Conservation (phyloP, 2,888 invertebrate species). For the Polymixis flavicincta region DNA sequence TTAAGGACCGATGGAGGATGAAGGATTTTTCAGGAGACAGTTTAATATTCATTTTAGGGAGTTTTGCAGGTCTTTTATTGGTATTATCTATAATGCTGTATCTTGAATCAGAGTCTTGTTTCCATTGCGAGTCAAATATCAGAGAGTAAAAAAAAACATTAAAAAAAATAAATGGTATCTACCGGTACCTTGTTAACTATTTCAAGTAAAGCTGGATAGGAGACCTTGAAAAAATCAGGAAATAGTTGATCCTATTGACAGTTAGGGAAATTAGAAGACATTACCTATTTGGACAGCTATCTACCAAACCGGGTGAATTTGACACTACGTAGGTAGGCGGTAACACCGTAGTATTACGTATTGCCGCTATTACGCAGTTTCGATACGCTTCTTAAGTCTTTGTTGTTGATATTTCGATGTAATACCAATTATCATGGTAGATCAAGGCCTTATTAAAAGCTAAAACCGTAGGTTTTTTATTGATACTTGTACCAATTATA, state of each 20-base stretch:
- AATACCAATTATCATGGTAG: conserved; percentile 4
- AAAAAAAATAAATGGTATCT: too few relatives aligned
- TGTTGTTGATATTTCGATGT: conserved; percentile 33
- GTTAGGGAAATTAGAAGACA: not conserved
- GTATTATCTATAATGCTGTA: too few relatives aligned
- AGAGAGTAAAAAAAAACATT: too few relatives aligned
- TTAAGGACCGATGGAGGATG: not conserved
- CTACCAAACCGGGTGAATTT: not conserved
- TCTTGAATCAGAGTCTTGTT: too few relatives aligned
- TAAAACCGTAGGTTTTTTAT: not conserved
- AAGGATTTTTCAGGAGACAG: not conserved
- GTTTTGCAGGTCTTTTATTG: too few relatives aligned
- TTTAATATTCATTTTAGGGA: not conserved
- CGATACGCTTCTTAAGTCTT: conserved; percentile 4
- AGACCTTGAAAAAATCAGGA: conserved; percentile 14
- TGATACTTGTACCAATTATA: not conserved
- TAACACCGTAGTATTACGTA: conserved; percentile 31
- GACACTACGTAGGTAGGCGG: conserved; percentile 20
- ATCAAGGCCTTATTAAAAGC: conserved; percentile 19
- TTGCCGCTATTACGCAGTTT: conserved; percentile 54
- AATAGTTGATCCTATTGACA: conserved; percentile 10
- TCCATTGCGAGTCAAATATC: too few relatives aligned
- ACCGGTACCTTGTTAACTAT: too few relatives aligned
- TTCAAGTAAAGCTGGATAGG: conserved; percentile 1
- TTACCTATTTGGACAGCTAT: conserved; percentile 12